Conservation (phyloP, 2,888 invertebrate genomes). For the Epiperipatus broadwayi region DNA sequence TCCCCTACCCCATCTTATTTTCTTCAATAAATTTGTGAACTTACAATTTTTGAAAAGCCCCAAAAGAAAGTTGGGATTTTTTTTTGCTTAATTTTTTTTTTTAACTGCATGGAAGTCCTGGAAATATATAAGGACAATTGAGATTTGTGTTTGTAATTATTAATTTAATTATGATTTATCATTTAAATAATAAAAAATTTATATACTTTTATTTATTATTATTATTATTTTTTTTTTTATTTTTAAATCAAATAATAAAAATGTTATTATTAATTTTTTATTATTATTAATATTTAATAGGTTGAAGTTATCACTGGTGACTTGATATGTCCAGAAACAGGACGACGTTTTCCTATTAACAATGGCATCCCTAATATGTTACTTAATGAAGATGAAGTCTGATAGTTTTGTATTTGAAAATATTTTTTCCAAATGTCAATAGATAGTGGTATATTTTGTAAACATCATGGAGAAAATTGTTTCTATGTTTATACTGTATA, state of each 20-base stretch:
- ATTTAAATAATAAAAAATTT: background rate
- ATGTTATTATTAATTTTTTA: background rate
- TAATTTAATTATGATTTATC: background rate
- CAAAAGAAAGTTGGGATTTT: too few species aligned
- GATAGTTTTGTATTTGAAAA: too few species aligned
- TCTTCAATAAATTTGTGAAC: too few species aligned
- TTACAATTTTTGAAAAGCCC: too few species aligned
- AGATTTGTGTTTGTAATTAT: too few species aligned
- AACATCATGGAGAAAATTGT: too few species aligned
- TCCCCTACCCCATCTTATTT: too few species aligned
- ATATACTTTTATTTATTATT: background rate
- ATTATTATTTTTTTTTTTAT: background rate
- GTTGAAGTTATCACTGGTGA: conserved; percentile 81
- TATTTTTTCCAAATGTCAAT: background rate
- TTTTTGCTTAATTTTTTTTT: too few species aligned
- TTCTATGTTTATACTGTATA: too few species aligned
- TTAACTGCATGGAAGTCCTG: too few species aligned
- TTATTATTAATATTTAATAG: conserved; percentile 23
- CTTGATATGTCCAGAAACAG: conserved; percentile 85
- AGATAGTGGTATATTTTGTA: too few species aligned
- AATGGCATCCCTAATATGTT: conserved; percentile 98
- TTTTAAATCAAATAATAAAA: background rate
- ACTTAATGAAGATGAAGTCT: conserved; percentile 83
- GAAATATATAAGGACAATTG: too few species aligned
- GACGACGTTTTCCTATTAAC: conserved; percentile 76